phyloP scores from a whole-genome alignment of 2,113 vertebrate genomes.

The Cranoglanis bouderius region DNA sequence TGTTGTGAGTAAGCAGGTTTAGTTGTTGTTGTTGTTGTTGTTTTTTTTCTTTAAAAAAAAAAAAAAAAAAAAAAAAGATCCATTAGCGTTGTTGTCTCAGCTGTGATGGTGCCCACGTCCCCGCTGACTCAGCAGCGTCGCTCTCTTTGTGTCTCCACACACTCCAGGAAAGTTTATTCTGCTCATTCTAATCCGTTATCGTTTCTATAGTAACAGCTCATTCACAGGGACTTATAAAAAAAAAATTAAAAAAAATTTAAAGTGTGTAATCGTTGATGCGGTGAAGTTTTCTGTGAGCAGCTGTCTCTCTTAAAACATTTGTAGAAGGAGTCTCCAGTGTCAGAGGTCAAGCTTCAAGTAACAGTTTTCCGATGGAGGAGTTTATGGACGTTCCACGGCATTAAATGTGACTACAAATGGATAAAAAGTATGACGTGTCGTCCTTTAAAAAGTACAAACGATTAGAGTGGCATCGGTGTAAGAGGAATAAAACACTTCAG shows the following conservation, averaged over 20 bases:
- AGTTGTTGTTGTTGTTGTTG: neutral
- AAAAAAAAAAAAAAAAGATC: too few relatives aligned
- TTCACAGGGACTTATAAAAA: neutral
- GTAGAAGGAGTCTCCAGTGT: neutral
- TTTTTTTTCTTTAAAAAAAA: neutral
- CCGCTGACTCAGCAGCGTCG: slow-evolving; percentile 34
- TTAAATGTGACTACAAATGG: neutral
- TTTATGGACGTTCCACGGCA: neutral
- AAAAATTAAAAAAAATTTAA: too few relatives aligned
- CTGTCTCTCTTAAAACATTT: neutral
- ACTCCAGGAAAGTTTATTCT: neutral
- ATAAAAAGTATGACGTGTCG: neutral
- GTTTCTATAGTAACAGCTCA: neutral
- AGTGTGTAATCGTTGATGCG: too few relatives aligned
- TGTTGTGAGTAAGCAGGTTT: slow-evolving; percentile 34
- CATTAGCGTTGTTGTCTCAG: slow-evolving; percentile 38
- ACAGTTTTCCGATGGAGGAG: neutral
- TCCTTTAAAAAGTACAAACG: neutral
- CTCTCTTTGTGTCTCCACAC: slow-evolving; percentile 7
- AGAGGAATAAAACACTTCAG: neutral
- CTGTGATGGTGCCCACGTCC: slow-evolving; percentile 42
- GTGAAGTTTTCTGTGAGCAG: neutral
- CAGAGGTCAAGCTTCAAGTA: neutral
- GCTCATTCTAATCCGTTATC: neutral
- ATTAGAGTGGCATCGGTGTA: neutral